Evolutionary conservation across 2,888 invertebrate genomes (phyloP).

Genomic region (Belgica antarctica): DNA sequence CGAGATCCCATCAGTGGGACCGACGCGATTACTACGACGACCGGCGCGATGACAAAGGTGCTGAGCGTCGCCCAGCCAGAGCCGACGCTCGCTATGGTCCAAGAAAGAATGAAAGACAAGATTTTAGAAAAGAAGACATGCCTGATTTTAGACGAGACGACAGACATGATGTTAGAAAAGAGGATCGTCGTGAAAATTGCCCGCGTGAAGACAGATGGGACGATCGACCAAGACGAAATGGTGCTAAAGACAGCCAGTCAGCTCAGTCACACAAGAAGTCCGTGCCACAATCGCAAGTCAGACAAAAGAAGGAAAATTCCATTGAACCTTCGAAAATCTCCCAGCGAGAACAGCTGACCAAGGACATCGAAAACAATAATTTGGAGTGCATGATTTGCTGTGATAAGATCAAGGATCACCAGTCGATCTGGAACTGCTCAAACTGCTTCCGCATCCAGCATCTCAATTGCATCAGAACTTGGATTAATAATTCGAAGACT

Average conservation of each 20-base stretch:
- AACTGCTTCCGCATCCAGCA: constrained; percentile 93
- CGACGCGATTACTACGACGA: no score
- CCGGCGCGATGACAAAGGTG: no score
- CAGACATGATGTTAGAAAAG: no score
- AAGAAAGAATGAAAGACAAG: no score
- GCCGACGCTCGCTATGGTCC: no score
- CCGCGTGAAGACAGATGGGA: no score
- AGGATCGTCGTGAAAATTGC: no score
- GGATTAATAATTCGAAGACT: constrained; percentile 81
- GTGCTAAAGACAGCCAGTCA: neutral
- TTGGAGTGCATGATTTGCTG: constrained; percentile 95
- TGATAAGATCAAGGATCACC: constrained; percentile 74
- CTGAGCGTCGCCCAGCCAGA: no score
- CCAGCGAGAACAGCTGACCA: constrained; percentile 79
- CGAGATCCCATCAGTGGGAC: no score
- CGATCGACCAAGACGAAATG: neutral
- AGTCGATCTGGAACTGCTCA: constrained; percentile 85
- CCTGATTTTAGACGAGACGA: no score
- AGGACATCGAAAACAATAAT: constrained; percentile 75
- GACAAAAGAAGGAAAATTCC: neutral
- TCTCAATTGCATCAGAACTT: constrained; percentile 83
- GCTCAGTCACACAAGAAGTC: no score
- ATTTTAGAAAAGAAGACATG: no score
- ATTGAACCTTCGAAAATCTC: constrained; percentile 55
- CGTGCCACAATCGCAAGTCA: neutral